Base-by-base conservation (phyloP, 2,113 vertebrate species). In the Formicarius rufipectus region DNA sequence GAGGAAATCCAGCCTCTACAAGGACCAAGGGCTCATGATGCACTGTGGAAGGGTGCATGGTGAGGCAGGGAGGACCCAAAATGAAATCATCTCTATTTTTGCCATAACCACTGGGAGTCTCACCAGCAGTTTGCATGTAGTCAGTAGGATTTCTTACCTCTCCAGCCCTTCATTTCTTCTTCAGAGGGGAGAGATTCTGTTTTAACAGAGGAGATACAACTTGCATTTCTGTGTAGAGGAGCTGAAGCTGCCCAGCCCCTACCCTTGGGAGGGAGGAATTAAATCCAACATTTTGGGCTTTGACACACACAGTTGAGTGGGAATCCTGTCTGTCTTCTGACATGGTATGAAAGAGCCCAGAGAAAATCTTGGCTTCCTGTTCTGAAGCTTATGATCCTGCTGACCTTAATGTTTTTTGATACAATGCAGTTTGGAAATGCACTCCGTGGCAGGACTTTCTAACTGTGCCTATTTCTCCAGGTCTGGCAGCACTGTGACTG, bases 31-130 rank as follows among this genome's bases (percentile, higher is more conserved):
- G 67, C 98, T 99, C 67, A 99, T 99, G 99, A 99, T 99, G 98
- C 99, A 99, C 97, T 99, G 99, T 62, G 99, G 99, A 99, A 99
- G n/a, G n/a, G 97, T 99, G 99, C 98, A 99, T 99, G 99, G 99
- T 99, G 90, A 98, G 98, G 75, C 74, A 16, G 49, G 14, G 28
- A 30, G 9, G 7, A 4, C 9, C 7, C 63, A 3, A 5, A 33
- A 9, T 7, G 8, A 33, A 42, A 55, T 44, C 37, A 8, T 23
- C 15, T 27, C 20, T 63, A 45, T 35, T 11, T 10, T 25, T 42
- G 42, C 12, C 8, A 0, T 33, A 11, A 39, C 20, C 9, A 22
- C n/a, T 7, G n/a, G 27, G 22, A 2, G 21, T 33, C 19, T 2
- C 3, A 10, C 20, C 39, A 5, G 53, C 27, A 5, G 24, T 33